Evolutionary conservation across 2,797 vertebrate species (phyloP).

Genomic region (Notolepis coatsorum): DNA sequence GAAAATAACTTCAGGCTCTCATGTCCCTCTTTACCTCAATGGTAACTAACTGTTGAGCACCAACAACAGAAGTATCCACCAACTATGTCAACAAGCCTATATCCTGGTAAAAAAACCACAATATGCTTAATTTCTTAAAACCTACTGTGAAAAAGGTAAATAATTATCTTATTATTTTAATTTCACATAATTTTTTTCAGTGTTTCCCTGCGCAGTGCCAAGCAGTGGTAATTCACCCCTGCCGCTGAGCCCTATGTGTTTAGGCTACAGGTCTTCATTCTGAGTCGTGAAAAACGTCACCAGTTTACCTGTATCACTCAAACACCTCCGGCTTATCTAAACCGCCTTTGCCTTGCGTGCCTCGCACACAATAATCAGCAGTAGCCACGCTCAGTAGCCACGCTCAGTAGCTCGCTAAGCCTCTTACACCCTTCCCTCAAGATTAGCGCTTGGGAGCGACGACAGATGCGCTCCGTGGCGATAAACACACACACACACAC

Average conservation of each 20-base stretch:
- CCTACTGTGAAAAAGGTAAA: constrained; percentile 25
- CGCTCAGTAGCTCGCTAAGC: constrained; percentile 86
- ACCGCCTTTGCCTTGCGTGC: constrained; percentile 81
- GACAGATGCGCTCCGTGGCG: constrained; percentile 82
- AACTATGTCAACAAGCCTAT: constrained; percentile 56
- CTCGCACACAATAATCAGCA: constrained; percentile 84
- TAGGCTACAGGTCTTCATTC: constrained; percentile 56
- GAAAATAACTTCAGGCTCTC: constrained; percentile 60
- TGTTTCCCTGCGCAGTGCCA: neutral
- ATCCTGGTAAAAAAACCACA: too few species aligned
- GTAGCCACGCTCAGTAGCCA: constrained; percentile 84
- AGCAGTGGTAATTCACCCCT: constrained; percentile 37
- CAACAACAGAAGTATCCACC: constrained; percentile 62
- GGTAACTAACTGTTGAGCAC: constrained; percentile 54
- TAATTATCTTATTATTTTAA: neutral
- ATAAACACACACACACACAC: constrained; percentile 73
- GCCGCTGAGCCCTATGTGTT: constrained; percentile 47
- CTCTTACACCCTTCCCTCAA: constrained; percentile 87
- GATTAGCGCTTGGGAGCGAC: constrained; percentile 85
- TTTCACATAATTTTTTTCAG: neutral
- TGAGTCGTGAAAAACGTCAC: constrained; percentile 72
- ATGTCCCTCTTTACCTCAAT: constrained; percentile 67
- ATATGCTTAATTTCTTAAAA: constrained; percentile 44
- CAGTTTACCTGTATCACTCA: constrained; percentile 84
- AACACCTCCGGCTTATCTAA: constrained; percentile 85